phyloP scores from a whole-genome alignment of 53 echinoderm and acorn worm species.

The Stichopus horrens region DNA sequence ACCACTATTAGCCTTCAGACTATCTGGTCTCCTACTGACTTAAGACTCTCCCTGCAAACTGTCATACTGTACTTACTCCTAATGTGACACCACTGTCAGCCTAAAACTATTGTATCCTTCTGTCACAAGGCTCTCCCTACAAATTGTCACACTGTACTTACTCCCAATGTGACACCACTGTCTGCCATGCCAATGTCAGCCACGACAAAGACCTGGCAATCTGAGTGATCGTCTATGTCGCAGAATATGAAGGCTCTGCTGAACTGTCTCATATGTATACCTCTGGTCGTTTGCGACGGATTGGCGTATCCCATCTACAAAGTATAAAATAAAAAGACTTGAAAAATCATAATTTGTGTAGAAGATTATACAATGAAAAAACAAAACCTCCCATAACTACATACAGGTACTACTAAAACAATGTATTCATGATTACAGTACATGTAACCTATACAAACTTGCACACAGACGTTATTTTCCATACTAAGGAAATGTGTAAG shows the following conservation, averaged over 20 bases:
- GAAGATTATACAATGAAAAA: not conserved
- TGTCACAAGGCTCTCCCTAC: too few relatives aligned
- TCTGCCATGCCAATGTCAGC: conserved; percentile 87
- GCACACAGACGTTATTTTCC: not conserved
- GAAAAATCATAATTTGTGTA: not conserved
- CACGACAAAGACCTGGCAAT: conserved; percentile 81
- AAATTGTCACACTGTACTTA: conserved; percentile 27
- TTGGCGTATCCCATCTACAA: conserved; percentile 88
- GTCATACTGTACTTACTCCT: too few relatives aligned
- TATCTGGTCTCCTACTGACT: too few relatives aligned
- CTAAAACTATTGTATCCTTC: too few relatives aligned
- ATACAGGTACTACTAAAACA: not conserved
- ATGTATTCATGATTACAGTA: too few relatives aligned
- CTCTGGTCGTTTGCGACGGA: conserved; percentile 76
- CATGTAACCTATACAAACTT: not conserved
- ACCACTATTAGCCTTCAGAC: too few relatives aligned
- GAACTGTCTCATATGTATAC: conserved; percentile 81
- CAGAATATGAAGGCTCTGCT: conserved; percentile 81
- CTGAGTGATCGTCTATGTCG: conserved; percentile 57
- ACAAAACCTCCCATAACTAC: not conserved
- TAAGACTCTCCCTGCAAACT: too few relatives aligned
- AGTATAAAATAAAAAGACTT: conserved; percentile 10
- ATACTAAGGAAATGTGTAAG: too few relatives aligned
- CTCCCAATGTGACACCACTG: conserved; percentile 82
- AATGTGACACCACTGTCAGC: too few relatives aligned